phyloP scores from a whole-genome alignment of 2,888 invertebrate species.

The Norana najaformis region DNA sequence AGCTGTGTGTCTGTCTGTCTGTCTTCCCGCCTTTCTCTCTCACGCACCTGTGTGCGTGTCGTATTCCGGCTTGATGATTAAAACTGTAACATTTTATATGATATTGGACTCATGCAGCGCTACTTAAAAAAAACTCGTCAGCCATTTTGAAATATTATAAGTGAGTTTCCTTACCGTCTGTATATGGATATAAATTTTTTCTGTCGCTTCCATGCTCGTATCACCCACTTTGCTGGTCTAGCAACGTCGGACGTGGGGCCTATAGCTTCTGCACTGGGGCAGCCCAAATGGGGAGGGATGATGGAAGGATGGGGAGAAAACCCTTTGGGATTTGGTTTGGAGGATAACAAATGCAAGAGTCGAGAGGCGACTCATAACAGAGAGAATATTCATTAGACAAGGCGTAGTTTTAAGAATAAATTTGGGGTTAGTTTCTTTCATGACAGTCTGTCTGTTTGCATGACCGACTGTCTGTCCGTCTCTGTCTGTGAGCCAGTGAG shows the following conservation, averaged over 20 bases:
- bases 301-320: neutral
- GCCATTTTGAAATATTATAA: neutral
- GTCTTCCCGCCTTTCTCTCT: neutral
- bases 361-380: neutral
- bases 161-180: neutral
- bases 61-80: neutral
- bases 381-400: neutral
- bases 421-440: neutral
- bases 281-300: too few species aligned
- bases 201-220: too few species aligned
- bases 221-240: too few species aligned
- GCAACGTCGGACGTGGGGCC: too few species aligned
- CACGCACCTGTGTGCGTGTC: neutral
- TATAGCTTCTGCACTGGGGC: too few species aligned
- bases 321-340: neutral
- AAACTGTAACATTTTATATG: neutral
- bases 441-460: neutral
- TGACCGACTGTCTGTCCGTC: neutral
- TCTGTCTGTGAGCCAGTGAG: neutral
- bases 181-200: neutral
- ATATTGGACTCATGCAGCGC: neutral
- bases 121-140: neutral
- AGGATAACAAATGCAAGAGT: neutral
- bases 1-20: neutral
- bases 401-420: neutral